Conservation (phyloP, 1,140 invertebrate species). For the Portunus trituberculatus region DNA sequence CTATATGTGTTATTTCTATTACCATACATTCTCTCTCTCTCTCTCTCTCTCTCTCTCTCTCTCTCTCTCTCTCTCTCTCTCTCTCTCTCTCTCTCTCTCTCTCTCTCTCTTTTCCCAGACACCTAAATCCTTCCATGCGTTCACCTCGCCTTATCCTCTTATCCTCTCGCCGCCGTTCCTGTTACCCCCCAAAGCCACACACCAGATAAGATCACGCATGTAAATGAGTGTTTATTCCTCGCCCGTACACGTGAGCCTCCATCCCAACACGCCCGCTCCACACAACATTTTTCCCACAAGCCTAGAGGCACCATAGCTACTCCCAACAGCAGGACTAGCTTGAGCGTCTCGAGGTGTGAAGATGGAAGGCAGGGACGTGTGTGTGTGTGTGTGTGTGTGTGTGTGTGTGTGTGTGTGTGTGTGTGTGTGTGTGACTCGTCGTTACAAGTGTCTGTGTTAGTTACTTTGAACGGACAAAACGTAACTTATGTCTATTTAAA, state of each 20-base stretch:
- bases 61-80: slow-evolving; percentile 54
- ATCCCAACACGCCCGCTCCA: neutral
- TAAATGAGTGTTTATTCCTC: slow-evolving; percentile 23
- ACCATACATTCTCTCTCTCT: slow-evolving; percentile 28
- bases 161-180: neutral
- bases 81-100: slow-evolving; percentile 16
- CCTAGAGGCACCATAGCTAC: neutral
- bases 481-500: too few species aligned
- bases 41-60: slow-evolving; percentile 61
- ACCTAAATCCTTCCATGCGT: neutral
- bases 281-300: neutral
- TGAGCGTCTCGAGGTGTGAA: too few species aligned
- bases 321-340: neutral
- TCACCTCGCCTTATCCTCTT: neutral
- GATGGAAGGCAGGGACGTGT: neutral
- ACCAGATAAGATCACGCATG: neutral
- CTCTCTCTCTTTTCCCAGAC: neutral
- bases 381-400: too few species aligned
- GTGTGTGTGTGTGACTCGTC: too few species aligned
- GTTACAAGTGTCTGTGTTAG: too few species aligned
- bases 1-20: neutral
- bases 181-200: neutral
- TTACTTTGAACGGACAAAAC: too few species aligned
- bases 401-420: too few species aligned
- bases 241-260: neutral